phyloP scores from a whole-genome alignment of 1,140 invertebrate genomes.

The Choristoneura fumiferana region DNA sequence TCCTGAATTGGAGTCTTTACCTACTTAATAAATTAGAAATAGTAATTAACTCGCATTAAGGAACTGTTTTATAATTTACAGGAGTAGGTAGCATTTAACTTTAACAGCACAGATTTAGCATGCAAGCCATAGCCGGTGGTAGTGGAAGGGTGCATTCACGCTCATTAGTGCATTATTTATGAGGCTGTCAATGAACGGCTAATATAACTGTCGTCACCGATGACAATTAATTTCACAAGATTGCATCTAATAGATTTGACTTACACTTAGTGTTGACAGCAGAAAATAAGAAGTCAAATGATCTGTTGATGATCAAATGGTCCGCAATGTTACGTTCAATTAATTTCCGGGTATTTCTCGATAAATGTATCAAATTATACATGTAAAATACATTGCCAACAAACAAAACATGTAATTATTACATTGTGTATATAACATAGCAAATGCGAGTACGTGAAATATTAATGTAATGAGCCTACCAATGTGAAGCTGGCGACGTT shows the following conservation, averaged over 20 bases:
- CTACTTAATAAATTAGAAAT: no score
- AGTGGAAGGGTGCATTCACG: constrained; percentile 7
- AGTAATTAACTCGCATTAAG: no score
- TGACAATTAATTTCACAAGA: constrained; percentile 2
- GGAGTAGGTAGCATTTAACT: background rate
- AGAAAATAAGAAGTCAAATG: background rate
- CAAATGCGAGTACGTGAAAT: no score
- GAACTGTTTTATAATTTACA: no score
- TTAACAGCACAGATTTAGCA: background rate
- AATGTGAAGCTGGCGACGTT: background rate
- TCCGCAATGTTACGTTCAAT: no score
- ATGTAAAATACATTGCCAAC: no score
- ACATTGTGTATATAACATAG: no score
- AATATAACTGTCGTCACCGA: background rate
- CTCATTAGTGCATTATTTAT: constrained; percentile 15
- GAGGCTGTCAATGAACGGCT: constrained; percentile 10
- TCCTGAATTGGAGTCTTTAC: no score
- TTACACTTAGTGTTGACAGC: background rate
- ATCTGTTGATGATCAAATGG: background rate
- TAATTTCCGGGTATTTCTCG: no score
- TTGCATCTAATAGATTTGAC: constrained; percentile 6
- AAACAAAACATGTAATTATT: no score
- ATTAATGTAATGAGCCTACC: background rate
- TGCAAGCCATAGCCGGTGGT: background rate
- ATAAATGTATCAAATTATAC: no score